Conservation (phyloP, 2,888 invertebrate genomes). For the Eulithis testata region DNA sequence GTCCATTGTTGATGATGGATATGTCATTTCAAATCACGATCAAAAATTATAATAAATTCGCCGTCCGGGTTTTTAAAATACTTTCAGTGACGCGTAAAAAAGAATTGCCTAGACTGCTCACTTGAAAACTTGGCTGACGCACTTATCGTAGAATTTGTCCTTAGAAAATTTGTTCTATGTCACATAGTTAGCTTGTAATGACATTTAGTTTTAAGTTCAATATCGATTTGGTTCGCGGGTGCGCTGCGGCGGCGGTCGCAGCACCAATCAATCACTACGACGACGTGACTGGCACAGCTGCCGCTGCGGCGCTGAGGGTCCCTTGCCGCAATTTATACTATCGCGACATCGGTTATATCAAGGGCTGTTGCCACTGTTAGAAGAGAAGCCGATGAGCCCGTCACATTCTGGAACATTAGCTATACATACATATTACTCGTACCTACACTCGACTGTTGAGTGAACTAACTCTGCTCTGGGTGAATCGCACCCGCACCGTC, state of each 20-base stretch:
- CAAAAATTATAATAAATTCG: no score
- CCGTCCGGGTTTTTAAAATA: no score
- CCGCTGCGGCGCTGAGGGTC: constrained; percentile 25
- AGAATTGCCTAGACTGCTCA: no score
- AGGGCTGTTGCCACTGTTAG: constrained; percentile 17
- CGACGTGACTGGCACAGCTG: constrained; percentile 49
- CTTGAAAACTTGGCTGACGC: no score
- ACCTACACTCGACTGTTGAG: no score
- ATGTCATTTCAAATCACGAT: no score
- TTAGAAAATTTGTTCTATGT: background rate
- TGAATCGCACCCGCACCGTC: no score
- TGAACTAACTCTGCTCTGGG: no score
- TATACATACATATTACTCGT: no score
- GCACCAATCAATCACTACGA: constrained; percentile 56
- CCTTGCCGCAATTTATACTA: constrained; percentile 23
- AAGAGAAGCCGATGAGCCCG: constrained; percentile 4
- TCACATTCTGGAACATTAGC: background rate
- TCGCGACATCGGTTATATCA: constrained; percentile 33
- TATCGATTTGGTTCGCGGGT: constrained; percentile 36
- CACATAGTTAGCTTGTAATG: background rate
- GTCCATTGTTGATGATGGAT: no score
- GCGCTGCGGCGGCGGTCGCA: constrained; percentile 43
- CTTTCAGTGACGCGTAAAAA: no score
- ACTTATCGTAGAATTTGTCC: no score
- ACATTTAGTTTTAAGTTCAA: constrained; percentile 14